Evolutionary conservation across 2,797 vertebrate genomes (phyloP).

Genomic region (Uromys caudimaculatus): DNA sequence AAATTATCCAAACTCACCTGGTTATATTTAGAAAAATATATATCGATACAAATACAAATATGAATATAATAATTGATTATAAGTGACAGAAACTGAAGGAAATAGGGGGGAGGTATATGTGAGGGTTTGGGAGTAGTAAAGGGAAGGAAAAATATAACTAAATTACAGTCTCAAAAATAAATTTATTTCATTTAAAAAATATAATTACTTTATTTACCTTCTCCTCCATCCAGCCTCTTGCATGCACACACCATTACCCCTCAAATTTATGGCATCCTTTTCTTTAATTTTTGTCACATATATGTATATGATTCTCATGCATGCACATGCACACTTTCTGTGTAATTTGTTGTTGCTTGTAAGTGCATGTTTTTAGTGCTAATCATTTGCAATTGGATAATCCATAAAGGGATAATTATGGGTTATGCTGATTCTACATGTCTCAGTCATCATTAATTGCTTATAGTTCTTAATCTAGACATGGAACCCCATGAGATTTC

Average conservation of each 20-base stretch:
- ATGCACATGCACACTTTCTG: neutral
- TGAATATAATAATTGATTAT: neutral
- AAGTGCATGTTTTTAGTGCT: neutral
- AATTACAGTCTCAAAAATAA: neutral
- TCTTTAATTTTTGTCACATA: neutral
- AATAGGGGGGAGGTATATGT: neutral
- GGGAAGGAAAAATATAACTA: neutral
- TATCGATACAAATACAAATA: neutral
- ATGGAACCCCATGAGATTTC: neutral
- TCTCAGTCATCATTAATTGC: neutral
- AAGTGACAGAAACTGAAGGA: neutral
- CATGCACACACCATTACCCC: neutral
- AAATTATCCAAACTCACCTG: neutral
- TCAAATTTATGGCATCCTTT: neutral
- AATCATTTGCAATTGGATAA: neutral
- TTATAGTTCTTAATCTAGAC: neutral
- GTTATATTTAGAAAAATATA: neutral
- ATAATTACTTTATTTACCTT: neutral
- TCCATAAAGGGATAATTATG: neutral
- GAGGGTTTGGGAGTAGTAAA: neutral
- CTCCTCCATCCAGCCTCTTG: neutral
- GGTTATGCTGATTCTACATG: neutral
- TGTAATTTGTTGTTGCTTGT: neutral
- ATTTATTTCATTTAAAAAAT: neutral
- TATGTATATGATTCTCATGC: neutral